Base-by-base conservation (phyloP, 2,113 vertebrate genomes). In the Malurus cyaneus region DNA sequence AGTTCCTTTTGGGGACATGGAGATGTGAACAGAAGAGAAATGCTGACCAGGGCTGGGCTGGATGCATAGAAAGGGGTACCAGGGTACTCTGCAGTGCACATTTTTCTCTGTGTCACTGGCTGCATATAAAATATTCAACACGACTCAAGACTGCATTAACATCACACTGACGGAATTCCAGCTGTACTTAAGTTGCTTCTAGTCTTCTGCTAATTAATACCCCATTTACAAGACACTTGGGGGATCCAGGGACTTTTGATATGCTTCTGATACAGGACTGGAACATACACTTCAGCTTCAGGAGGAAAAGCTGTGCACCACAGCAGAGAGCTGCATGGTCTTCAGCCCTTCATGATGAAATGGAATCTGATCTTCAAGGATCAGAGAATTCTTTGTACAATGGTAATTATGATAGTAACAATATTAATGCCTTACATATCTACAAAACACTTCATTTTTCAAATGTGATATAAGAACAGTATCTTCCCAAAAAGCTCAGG, bases 81-180 rank as follows among this genome's bases (percentile, higher is more conserved):
- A 39, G 21, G 11, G 26, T 54, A 25, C 18, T 23, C 50, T n/a
- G 19, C 47, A 73, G 39, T 60, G 76, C 17, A 13, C 24, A 19
- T 67, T 88, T 83, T 42, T 42, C 32, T 59, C 34, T 23, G 14
- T 87, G 86, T 95, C 94, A 92, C 60, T 74, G 86, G 56, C 71
- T 93, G 69, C 70, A 61, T 18, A 94, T 94, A 85, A 94, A 94
- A 95, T 83, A 95, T 92, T 92, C 71, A 93, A 11, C 82, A 50
- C 47, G 71, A 64, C 85, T 93, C 81, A 88, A 88, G 73, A 19
- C 76, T 87, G 60, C 79, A 88, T 93, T 85, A 93, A 78, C 82
- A 93, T 91, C 84, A 78, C 34, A 94, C 34, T 93, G 86, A 86
- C 78, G 92, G 57, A 96, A 94, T 93, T 83, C 61, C 88, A 93